Evolutionary conservation across 1,140 invertebrate species (phyloP).

Genomic region (Neodiprion lecontei): DNA sequence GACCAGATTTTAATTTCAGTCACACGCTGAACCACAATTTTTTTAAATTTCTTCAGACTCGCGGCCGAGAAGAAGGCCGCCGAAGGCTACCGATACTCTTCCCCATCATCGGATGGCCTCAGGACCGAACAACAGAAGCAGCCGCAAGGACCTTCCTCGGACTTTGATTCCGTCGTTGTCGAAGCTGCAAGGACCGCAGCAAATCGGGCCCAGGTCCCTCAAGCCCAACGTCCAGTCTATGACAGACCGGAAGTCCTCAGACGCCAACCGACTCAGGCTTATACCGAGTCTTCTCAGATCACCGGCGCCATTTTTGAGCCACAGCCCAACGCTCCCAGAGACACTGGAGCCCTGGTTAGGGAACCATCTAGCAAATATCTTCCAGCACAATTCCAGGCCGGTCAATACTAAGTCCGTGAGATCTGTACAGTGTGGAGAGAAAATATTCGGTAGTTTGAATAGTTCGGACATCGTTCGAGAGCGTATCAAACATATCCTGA

Average conservation of each 20-base stretch:
- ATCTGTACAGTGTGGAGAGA: not conserved
- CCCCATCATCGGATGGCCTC: not conserved
- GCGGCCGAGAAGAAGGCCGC: conserved; percentile 1
- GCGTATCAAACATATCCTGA: too few relatives aligned
- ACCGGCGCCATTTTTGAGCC: not conserved
- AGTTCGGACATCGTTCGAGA: too few relatives aligned
- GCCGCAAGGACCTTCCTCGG: not conserved
- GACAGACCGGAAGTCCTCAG: not conserved
- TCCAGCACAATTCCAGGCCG: not conserved
- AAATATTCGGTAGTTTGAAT: too few relatives aligned
- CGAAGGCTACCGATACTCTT: not conserved
- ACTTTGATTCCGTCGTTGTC: not conserved
- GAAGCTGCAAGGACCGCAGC: not conserved
- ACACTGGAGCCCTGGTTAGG: not conserved
- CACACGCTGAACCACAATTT: too few relatives aligned
- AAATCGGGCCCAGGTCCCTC: too few relatives aligned
- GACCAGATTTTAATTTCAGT: not conserved
- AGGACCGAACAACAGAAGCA: not conserved
- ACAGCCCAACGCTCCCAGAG: not conserved
- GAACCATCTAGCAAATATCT: not conserved
- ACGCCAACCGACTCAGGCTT: not conserved
- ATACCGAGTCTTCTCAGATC: not conserved
- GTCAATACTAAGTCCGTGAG: not conserved
- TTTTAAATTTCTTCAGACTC: not conserved
- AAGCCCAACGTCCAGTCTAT: not conserved